phyloP scores from a whole-genome alignment of 2,113 vertebrate genomes.

The Montifringilla adamsi region DNA sequence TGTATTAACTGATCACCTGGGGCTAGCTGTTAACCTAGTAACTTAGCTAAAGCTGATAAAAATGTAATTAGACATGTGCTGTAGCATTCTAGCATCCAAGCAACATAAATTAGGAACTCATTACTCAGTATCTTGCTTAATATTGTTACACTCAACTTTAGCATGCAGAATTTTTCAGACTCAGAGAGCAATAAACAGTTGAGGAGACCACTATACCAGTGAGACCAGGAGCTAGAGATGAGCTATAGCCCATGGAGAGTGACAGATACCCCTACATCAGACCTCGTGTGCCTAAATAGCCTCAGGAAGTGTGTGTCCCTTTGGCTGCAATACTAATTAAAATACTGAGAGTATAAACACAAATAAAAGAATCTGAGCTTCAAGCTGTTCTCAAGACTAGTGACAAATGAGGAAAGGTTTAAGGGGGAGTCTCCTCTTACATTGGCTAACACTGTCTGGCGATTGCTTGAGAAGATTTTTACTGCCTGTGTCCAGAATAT shows the following conservation, averaged over 20 bases:
- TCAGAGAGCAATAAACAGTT: background rate
- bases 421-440: background rate
- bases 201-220: background rate
- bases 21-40: background rate
- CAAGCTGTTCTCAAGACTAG: background rate
- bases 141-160: background rate
- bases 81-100: background rate
- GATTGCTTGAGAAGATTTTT: background rate
- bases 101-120: background rate
- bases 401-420: background rate
- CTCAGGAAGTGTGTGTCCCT: background rate
- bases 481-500: background rate
- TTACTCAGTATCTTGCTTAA: background rate
- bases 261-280: background rate
- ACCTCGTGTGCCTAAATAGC: background rate
- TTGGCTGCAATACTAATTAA: background rate
- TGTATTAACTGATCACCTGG: background rate
- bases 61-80: background rate
- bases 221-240: background rate
- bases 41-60: background rate
- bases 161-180: background rate
- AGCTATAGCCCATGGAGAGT: background rate
- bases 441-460: background rate
- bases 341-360: background rate
- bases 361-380: background rate